Conservation (phyloP, 1,140 invertebrate species). For the Nomia melanderi region DNA sequence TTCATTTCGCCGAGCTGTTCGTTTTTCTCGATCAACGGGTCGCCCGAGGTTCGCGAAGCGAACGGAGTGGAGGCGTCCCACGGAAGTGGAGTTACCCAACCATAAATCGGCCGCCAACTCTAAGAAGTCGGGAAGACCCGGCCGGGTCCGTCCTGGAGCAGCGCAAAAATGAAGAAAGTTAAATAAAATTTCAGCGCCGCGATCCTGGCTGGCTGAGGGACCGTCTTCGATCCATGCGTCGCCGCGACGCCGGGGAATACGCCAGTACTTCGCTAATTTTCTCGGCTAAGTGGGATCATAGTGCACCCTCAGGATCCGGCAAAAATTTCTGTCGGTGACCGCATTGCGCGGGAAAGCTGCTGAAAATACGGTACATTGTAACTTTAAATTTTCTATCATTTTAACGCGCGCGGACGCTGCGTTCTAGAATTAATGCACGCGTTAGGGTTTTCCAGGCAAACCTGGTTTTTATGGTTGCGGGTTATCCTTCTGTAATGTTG, state of each 20-base stretch:
- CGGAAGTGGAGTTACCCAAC: slow-evolving; percentile 1
- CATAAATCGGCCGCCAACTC: slow-evolving; percentile 25
- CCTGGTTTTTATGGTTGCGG: too few relatives aligned
- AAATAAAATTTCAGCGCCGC: slow-evolving; percentile 11
- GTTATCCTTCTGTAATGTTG: too few relatives aligned
- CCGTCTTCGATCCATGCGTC: background rate
- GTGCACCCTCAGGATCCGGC: background rate
- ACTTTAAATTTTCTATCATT: background rate
- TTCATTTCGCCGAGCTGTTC: background rate
- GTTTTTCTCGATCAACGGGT: slow-evolving; percentile 24
- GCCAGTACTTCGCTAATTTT: background rate
- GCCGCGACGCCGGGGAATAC: background rate
- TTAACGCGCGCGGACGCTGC: too few relatives aligned
- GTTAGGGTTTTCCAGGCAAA: too few relatives aligned
- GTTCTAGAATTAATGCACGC: too few relatives aligned
- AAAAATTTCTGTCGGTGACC: background rate
- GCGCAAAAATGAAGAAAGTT: slow-evolving; percentile 22
- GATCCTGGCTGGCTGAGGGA: background rate
- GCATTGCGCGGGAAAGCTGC: too few relatives aligned
- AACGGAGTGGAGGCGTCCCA: background rate
- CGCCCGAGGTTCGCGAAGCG: background rate
- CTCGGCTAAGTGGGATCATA: background rate
- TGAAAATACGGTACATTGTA: background rate
- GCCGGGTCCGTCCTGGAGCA: background rate
- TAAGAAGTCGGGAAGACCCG: slow-evolving; percentile 2